Conservation (phyloP, 2,113 vertebrate species). For the Paramormyrops kingsleyae region DNA sequence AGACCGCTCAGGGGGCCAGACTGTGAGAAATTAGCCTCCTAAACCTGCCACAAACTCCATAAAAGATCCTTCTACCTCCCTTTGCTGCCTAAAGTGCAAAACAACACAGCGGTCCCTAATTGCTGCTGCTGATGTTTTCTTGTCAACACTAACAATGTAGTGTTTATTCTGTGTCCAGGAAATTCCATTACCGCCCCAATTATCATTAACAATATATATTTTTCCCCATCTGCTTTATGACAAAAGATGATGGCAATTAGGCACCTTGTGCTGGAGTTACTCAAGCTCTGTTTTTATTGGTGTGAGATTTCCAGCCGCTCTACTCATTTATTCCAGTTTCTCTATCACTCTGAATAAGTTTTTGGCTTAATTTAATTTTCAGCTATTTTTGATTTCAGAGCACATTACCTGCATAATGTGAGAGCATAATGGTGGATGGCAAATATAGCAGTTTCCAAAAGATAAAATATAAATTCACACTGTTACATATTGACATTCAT, state of each 20-base stretch:
- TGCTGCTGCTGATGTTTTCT: slow-evolving; percentile 16
- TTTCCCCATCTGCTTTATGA: not conserved
- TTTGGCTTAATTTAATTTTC: not conserved
- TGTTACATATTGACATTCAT: not conserved
- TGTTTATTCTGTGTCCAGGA: slow-evolving; percentile 10
- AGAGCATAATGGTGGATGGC: slow-evolving; percentile 45
- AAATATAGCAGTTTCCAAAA: not conserved
- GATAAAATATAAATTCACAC: not conserved
- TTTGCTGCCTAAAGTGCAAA: not conserved
- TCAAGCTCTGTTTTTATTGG: not conserved
- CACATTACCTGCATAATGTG: slow-evolving; percentile 41
- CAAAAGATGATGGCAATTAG: slow-evolving; percentile 12
- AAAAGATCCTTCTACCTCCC: not conserved
- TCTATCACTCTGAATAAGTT: not conserved
- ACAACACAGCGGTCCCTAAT: not conserved
- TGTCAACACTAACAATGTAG: slow-evolving; percentile 11
- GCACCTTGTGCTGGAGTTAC: not conserved
- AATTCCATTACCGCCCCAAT: slow-evolving; percentile 16
- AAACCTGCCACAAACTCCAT: not conserved
- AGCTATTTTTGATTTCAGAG: not conserved
- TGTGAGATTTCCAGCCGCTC: not conserved
- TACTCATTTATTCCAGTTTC: not conserved
- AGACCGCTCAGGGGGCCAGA: slow-evolving; percentile 1
- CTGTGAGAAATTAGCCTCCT: not conserved
- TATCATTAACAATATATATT: slow-evolving; percentile 12